phyloP scores from a whole-genome alignment of 1,140 invertebrate genomes.

The Aplysia californica region DNA sequence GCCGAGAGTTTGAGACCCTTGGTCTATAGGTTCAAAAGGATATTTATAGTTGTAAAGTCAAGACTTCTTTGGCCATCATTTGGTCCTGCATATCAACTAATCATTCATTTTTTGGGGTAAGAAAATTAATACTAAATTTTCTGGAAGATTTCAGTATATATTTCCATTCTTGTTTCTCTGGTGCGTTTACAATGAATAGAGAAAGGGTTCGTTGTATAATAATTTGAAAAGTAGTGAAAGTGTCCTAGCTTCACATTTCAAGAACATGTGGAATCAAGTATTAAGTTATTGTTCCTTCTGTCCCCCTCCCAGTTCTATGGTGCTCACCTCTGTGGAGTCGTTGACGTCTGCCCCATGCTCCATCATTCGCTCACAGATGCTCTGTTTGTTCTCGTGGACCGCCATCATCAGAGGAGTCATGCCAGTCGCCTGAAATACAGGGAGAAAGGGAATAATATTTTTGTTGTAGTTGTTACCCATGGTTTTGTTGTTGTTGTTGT shows the following conservation, averaged over 20 bases:
- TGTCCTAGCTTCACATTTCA: not conserved
- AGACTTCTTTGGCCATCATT: too few relatives aligned
- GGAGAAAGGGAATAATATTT: too few relatives aligned
- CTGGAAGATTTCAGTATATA: too few relatives aligned
- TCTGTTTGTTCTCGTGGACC: slow-evolving; percentile 92
- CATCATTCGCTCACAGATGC: slow-evolving; percentile 88
- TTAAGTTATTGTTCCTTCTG: not conserved
- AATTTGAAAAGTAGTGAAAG: not conserved
- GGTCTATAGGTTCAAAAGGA: too few relatives aligned
- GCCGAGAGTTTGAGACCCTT: too few relatives aligned
- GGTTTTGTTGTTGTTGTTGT: slow-evolving; percentile 6
- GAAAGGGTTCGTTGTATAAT: not conserved
- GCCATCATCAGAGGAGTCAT: slow-evolving; percentile 96
- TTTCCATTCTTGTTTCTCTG: not conserved
- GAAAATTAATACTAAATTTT: not conserved
- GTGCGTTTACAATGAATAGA: not conserved
- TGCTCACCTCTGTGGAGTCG: slow-evolving; percentile 72
- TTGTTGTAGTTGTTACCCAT: too few relatives aligned
- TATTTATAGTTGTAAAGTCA: too few relatives aligned
- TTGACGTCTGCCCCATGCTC: slow-evolving; percentile 93
- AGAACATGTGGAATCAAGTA: not conserved
- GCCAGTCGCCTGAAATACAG: slow-evolving; percentile 78
- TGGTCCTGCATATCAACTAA: too few relatives aligned
- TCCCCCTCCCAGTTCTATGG: too few relatives aligned
- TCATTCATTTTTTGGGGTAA: too few relatives aligned